A percentile compares a stretch with the other conserved stretches of the same genome.
Conservation (phyloP, 2,113 vertebrate species). For the Dissostichus mawsoni region DNA sequence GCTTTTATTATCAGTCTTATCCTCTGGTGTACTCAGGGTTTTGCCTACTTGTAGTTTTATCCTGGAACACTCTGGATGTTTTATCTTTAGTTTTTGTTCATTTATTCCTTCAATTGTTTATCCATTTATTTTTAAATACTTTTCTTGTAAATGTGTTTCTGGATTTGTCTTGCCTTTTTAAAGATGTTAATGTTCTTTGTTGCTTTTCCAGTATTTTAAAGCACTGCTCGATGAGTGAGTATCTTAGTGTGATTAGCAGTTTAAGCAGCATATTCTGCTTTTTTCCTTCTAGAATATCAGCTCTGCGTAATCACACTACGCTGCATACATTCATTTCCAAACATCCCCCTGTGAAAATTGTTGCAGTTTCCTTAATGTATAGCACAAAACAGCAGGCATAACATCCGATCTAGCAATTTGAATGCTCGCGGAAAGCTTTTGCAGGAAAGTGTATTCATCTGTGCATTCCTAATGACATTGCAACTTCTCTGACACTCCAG, state of each 20-base stretch:
- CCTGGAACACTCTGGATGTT: conserved; percentile 3
- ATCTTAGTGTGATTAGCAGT: conserved; percentile 36
- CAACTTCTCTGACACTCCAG: conserved; percentile 1
- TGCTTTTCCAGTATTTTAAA: conserved; percentile 26
- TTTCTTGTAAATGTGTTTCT: conserved; percentile 22
- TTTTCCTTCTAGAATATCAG: conserved; percentile 29
- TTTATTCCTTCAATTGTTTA: conserved; percentile 32
- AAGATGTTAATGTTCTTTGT: conserved; percentile 43
- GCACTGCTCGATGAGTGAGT: conserved; percentile 5
- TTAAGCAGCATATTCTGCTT: conserved; percentile 41
- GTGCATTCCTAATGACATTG: conserved; percentile 18
- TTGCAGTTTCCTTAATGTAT: neutral
- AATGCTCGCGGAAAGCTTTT: neutral
- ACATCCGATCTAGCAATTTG: conserved; percentile 18
- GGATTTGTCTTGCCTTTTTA: conserved; percentile 37
- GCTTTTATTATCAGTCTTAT: conserved; percentile 37
- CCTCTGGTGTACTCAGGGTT: neutral
- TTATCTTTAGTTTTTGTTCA: conserved; percentile 17
- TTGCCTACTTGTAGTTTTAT: neutral
- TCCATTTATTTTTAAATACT: conserved; percentile 36
- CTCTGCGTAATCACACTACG: conserved; percentile 18
- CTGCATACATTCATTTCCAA: conserved; percentile 14
- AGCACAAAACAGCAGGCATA: conserved; percentile 2
- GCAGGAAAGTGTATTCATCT: conserved; percentile 5
- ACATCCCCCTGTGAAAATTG: conserved; percentile 1